A percentile compares a stretch with the other conserved stretches of the same genome.
Evolutionary conservation across 2,797 vertebrate genomes (phyloP).

Genomic region (Lutjanus argentimaculatus): DNA sequence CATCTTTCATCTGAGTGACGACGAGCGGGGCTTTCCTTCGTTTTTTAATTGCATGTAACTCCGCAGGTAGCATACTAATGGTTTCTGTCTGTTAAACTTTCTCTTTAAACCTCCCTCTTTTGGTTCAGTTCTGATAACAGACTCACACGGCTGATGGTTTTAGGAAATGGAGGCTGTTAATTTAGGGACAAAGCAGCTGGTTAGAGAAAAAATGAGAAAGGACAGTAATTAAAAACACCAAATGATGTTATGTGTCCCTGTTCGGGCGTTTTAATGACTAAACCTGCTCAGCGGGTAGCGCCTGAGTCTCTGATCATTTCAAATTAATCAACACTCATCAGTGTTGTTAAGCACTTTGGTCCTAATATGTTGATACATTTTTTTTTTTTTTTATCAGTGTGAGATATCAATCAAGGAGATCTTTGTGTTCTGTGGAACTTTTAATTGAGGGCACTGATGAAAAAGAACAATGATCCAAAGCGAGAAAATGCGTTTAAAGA

Average conservation of each 20-base stretch:
- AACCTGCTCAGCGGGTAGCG: slow-evolving; percentile 21
- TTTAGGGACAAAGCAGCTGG: slow-evolving; percentile 43
- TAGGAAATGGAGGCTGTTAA: slow-evolving; percentile 33
- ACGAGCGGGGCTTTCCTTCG: slow-evolving; percentile 47
- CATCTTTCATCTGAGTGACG: slow-evolving; percentile 57
- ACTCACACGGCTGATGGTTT: slow-evolving; percentile 32
- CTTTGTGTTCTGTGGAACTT: slow-evolving; percentile 30
- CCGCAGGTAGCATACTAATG: slow-evolving; percentile 71
- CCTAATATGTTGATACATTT: slow-evolving; percentile 36
- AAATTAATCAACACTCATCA: slow-evolving; percentile 47
- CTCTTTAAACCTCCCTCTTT: slow-evolving; percentile 25
- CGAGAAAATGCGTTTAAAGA: slow-evolving; percentile 28
- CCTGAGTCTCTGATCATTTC: slow-evolving; percentile 51
- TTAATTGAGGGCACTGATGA: slow-evolving; percentile 37
- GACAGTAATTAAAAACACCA: slow-evolving; percentile 31
- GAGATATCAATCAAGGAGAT: slow-evolving; percentile 37
- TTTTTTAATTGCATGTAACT: slow-evolving; percentile 69
- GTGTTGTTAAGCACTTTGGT: slow-evolving; percentile 73
- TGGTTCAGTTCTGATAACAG: slow-evolving; percentile 36
- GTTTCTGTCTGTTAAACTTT: slow-evolving; percentile 39
- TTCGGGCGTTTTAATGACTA: slow-evolving; percentile 18
- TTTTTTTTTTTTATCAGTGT: slow-evolving; percentile 24
- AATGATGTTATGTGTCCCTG: slow-evolving; percentile 15
- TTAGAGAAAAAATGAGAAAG: slow-evolving; percentile 30
- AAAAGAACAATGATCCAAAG: slow-evolving; percentile 60